Conservation (phyloP, 2,888 invertebrate genomes). For the Lasioglossum morio region DNA sequence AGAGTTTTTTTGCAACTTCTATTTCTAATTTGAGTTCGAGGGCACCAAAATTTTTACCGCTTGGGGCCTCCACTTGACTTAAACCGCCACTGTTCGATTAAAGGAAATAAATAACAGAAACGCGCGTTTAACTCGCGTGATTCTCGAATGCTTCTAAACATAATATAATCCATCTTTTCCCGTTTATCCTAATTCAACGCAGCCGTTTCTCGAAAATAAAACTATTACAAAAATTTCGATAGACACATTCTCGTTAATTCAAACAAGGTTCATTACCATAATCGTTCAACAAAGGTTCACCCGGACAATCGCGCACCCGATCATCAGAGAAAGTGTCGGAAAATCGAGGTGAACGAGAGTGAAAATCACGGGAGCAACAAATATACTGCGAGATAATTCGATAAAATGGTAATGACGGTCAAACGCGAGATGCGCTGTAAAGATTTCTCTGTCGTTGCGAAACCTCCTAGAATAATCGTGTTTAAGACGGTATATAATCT, state of each 20-base stretch:
- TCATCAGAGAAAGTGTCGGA: background rate
- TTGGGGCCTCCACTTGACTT: no score
- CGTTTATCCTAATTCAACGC: background rate
- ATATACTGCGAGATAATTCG: background rate
- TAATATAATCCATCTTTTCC: no score
- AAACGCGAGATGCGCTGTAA: background rate
- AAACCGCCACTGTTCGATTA: no score
- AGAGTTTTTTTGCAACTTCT: no score
- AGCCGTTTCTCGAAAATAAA: background rate
- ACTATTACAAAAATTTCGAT: no score
- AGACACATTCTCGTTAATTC: background rate
- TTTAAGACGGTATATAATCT: conserved; percentile 13
- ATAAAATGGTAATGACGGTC: background rate
- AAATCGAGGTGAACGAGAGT: conserved; percentile 8
- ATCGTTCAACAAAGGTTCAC: background rate
- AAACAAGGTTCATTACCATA: background rate
- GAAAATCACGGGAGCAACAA: background rate
- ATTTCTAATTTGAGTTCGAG: no score
- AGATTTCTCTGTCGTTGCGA: conserved; percentile 30
- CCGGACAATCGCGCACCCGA: background rate
- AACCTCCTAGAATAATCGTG: conserved; percentile 36
- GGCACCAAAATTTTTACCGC: no score
- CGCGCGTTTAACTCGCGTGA: no score
- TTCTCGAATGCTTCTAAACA: no score
- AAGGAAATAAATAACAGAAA: background rate